A percentile compares a stretch with the other conserved stretches of the same genome.
phyloP scores from a whole-genome alignment of 2,888 invertebrate species.

The Geophilus truncorum region DNA sequence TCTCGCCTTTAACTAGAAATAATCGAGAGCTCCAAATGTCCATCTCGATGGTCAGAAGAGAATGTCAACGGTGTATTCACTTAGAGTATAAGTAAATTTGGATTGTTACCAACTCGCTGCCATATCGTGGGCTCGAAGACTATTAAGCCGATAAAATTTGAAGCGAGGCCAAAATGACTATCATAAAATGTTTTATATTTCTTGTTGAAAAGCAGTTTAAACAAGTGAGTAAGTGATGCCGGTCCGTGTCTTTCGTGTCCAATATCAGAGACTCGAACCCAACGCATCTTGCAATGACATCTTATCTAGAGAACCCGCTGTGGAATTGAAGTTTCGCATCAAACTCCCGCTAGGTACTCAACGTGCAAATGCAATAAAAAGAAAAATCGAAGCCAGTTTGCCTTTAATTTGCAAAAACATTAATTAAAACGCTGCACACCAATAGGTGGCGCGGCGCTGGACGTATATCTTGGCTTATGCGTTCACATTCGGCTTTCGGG shows the following conservation, averaged over 20 bases:
- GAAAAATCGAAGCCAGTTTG: too few species aligned
- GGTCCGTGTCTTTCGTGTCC: too few species aligned
- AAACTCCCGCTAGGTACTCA: too few species aligned
- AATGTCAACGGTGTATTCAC: too few species aligned
- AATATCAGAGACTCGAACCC: not conserved
- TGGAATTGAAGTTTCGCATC: not conserved
- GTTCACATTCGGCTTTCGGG: too few species aligned
- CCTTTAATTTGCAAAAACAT: too few species aligned
- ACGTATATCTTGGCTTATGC: too few species aligned
- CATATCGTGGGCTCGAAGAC: not conserved
- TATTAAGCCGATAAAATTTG: not conserved
- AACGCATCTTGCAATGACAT: not conserved
- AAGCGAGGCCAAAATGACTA: not conserved
- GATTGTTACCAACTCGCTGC: not conserved
- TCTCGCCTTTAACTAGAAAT: too few species aligned
- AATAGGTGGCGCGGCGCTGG: too few species aligned
- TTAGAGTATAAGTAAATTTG: not conserved
- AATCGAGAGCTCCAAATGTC: too few species aligned
- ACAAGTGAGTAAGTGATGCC: not conserved
- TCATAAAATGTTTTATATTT: not conserved
- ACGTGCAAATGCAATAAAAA: not conserved
- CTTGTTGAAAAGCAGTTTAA: not conserved
- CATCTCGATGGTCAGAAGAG: too few species aligned
- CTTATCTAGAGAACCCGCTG: not conserved
- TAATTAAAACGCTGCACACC: too few species aligned